Evolutionary conservation across 2,797 vertebrate genomes (phyloP), one percentile per base, ranked within the genome.

Genomic region (Rhinoraja longicauda): DNA sequence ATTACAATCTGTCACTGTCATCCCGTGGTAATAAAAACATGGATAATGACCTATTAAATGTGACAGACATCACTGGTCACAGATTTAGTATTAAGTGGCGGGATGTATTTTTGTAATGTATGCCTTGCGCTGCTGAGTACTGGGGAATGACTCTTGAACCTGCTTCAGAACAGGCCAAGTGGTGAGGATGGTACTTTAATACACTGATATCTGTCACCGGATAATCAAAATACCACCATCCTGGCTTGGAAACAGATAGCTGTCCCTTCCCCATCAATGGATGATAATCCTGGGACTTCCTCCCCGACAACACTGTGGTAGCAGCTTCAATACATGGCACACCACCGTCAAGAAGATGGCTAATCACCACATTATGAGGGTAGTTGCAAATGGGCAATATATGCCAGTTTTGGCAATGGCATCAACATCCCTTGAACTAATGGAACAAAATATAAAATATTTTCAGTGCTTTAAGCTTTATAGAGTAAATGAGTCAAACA

Each of bases 21-120:
- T 79, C 93, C 93, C 90, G 93, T 84, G 82, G 93, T 93, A 94
- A 93, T 86, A 93, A 84, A 94, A 93, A 94, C 94, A 93, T 94
- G 93, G 94, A 94, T 94, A 94, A 94, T 94, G 92, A 94, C 94
- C 92, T 93, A 93, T 93, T 93, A 94, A 94, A 95, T 94, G 93
- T 94, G 93, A 93, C 93, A 94, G 93, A 73, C 88, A 90, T 92
- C 64, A 88, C 93, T 93, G 93, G 93, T 93, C 84, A 64, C 90
- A 92, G 88, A 93, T 57, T 93, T 93, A 93, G 81, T 93, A 86
- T 94, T 94, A 94, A 94, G 93, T 94, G 93, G 93, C 93, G 93
- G 72, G 81, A 93, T 93, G 93, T 93, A 78, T 94, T 94, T 93
- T 90, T 90, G 93, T 93, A 92, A 90, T 93, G 79, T 94, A 94